Evolutionary conservation across 2,113 vertebrate species (phyloP), one percentile per base, ranked within the genome.

Genomic region (Regulus satrapa): DNA sequence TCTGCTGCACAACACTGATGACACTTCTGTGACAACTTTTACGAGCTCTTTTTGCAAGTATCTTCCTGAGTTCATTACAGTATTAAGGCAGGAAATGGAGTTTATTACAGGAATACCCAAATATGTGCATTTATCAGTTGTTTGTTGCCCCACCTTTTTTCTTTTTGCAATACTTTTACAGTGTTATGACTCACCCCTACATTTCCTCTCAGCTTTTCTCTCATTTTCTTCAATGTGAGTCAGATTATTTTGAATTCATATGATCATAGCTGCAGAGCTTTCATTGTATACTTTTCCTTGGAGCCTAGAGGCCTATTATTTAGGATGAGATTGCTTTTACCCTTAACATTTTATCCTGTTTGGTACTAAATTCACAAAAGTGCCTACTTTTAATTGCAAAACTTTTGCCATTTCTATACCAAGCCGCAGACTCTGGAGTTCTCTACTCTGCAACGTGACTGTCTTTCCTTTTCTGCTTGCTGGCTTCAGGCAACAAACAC

Each of bases 401-500:
- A 43, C 25, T 43, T 71, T 56, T 80, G 29, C 20, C 78, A 59
- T 85, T 89, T 81, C 84, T 89, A 54, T 63, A 75, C 34, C 55
- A 84, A 75, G 26, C 17, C 81, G 48, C 51, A 94, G 64, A 89
- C 34, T 59, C 28, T 69, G 54, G 29, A 69, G 24, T 72, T 89
- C n/a, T 85, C 21, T 74, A 18, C 29, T 49, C 51, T 95, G 73
- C 69, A 94, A 87, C 1, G 3, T 95, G 85, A 87, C 73, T 85
- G 48, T 84, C 73, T 94, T 91, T 93, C 92, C 52, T 82, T 52
- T 71, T 94, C 76, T 92, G 46, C 64, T 87, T 36, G n/a, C 80
- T 93, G 74, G 61, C 78, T 97, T 91, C 64, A 89, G 85, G 64
- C 77, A 94, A 76, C 25, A 89, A 91, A 78, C 14, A 54, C 40